phyloP scores from a whole-genome alignment of 2,113 vertebrate species.

The Oenanthe melanoleuca region DNA sequence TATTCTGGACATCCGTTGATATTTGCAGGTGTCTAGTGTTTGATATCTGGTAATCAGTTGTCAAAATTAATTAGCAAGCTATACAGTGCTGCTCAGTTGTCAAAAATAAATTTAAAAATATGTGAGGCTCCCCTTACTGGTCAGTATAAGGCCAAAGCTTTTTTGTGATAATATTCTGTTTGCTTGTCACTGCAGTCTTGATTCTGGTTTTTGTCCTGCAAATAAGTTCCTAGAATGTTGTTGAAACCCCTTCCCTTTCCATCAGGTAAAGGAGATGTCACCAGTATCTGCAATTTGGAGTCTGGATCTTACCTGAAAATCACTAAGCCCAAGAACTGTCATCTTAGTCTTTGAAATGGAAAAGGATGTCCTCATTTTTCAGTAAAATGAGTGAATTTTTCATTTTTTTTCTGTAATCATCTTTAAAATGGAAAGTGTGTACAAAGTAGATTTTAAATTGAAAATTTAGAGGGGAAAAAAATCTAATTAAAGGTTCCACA shows the following conservation, averaged over 20 bases:
- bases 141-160: not conserved
- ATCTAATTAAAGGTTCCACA: not conserved
- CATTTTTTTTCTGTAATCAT: not conserved
- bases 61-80: not conserved
- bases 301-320: not conserved
- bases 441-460: not conserved
- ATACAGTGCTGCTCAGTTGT: not conserved
- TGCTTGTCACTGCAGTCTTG: not conserved
- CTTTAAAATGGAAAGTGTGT: not conserved
- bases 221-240: not conserved
- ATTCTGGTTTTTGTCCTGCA: not conserved
- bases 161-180: not conserved
- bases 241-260: not conserved
- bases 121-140: accelerated
- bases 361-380: not conserved
- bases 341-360: not conserved
- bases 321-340: not conserved
- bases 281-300: not conserved
- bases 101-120: not conserved
- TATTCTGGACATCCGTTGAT: accelerated
- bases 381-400: not conserved
- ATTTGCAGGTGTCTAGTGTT: not conserved
- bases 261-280: not conserved
- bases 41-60: not conserved
- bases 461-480: not conserved